These are phyloP conservation scores for Mercenaria mercenaria DNA, from an alignment of 1,140 invertebrate genomes.

Conservation along the genomic window DNA sequence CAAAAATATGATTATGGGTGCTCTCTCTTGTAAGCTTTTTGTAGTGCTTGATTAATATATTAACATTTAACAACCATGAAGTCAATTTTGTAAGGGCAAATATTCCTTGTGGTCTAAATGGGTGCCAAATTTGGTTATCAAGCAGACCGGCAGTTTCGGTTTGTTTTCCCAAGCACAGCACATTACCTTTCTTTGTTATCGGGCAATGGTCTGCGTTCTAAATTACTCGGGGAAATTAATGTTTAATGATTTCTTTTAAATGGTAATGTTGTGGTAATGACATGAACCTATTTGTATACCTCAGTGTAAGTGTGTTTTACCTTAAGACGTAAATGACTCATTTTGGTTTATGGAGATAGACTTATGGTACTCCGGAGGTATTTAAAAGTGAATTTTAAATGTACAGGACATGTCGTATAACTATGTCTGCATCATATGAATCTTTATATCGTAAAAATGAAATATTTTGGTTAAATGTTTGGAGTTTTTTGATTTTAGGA, in stretches of 20 bases:
- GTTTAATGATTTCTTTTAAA: slow-evolving; percentile 22
- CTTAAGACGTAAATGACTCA: slow-evolving; percentile 30
- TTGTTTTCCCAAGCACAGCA: too few relatives aligned
- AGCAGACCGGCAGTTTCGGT: too few relatives aligned
- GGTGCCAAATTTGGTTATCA: background rate
- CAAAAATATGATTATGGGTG: too few relatives aligned
- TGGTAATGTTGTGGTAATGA: slow-evolving; percentile 21
- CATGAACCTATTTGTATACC: slow-evolving; percentile 4
- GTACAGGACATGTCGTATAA: background rate
- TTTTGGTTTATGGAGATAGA: background rate
- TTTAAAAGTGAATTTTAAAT: slow-evolving; percentile 52
- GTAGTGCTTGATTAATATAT: too few relatives aligned
- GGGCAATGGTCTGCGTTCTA: background rate
- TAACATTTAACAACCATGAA: too few relatives aligned
- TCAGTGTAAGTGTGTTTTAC: slow-evolving; percentile 75
- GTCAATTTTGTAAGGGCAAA: too few relatives aligned
- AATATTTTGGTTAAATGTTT: too few relatives aligned
- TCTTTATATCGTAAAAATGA: background rate
- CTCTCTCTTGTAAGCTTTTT: too few relatives aligned
- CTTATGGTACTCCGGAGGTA: background rate
- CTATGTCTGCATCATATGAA: background rate
- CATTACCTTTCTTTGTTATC: background rate
- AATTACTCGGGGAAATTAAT: slow-evolving; percentile 6
- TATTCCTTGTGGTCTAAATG: too few relatives aligned
- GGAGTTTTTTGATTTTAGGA: too few relatives aligned